These are phyloP conservation scores for Phragmatobia fuliginosa DNA, from an alignment of 2,888 invertebrate species.

Conservation along the genomic window DNA sequence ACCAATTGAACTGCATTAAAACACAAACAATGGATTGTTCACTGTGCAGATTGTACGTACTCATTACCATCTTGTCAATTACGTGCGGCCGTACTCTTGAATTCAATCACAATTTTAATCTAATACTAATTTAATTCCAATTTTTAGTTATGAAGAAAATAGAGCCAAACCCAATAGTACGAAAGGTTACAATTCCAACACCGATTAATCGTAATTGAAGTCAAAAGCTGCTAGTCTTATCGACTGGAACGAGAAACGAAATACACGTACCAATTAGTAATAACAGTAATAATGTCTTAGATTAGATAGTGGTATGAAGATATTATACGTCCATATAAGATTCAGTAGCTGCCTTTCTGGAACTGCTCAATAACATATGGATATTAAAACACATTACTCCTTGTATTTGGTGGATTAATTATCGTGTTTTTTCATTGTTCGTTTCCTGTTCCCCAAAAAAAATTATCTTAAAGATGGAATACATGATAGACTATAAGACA, in stretches of 20 bases:
- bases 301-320: not conserved
- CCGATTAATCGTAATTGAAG: no score
- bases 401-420: not conserved
- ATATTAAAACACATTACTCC: not conserved
- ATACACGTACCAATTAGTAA: not conserved
- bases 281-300: not conserved
- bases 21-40: conserved; percentile 8
- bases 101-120: no score
- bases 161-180: no score
- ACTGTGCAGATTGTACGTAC: conserved; percentile 2
- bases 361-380: not conserved
- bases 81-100: no score
- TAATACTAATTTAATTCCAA: no score
- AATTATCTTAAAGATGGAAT: not conserved
- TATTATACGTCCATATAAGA: not conserved
- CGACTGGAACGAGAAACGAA: not conserved
- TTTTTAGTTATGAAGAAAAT: no score
- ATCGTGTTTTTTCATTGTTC: not conserved
- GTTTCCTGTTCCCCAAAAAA: not conserved
- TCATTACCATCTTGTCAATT: conserved; percentile 9
- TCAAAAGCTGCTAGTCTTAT: not conserved
- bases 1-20: conserved; percentile 14
- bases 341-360: not conserved
- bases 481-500: not conserved
- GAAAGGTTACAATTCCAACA: no score